These are phyloP conservation scores for Trichosurus vulpecula DNA, from an alignment of 2,797 vertebrate genomes.

Conservation along the genomic window DNA sequence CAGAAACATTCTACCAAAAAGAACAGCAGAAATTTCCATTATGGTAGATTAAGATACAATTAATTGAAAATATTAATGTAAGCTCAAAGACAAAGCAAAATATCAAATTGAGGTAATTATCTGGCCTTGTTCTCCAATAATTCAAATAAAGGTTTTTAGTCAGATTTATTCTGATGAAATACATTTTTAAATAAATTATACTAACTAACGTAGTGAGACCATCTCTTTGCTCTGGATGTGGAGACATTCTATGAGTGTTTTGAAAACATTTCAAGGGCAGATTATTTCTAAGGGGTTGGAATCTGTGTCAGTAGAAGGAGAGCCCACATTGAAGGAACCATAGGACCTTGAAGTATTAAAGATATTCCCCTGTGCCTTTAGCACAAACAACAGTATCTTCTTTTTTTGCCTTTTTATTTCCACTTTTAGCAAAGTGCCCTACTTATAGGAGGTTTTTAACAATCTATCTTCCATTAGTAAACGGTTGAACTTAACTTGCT, in stretches of 20 bases:
- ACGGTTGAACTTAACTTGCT: background rate
- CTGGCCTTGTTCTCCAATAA: conserved; percentile 28
- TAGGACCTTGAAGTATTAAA: background rate
- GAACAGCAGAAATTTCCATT: background rate
- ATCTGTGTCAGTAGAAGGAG: background rate
- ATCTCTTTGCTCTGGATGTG: background rate
- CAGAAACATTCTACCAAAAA: background rate
- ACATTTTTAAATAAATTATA: conserved; percentile 5
- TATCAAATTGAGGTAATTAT: background rate
- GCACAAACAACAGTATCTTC: background rate
- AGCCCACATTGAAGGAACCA: background rate
- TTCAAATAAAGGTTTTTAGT: conserved; percentile 23
- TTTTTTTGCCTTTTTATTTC: background rate
- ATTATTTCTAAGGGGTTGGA: background rate
- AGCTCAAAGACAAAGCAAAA: conserved; percentile 27
- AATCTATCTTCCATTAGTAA: background rate
- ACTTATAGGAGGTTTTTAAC: background rate
- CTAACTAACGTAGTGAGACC: background rate
- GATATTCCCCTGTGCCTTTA: background rate
- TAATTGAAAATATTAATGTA: conserved; percentile 32
- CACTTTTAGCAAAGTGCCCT: background rate
- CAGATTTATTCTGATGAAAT: conserved; percentile 39
- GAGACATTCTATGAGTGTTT: background rate
- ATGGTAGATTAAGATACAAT: conserved; percentile 39
- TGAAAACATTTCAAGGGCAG: conserved; percentile 19